Conservation (phyloP, 2,113 vertebrate species). For the Fregata magnificens region DNA sequence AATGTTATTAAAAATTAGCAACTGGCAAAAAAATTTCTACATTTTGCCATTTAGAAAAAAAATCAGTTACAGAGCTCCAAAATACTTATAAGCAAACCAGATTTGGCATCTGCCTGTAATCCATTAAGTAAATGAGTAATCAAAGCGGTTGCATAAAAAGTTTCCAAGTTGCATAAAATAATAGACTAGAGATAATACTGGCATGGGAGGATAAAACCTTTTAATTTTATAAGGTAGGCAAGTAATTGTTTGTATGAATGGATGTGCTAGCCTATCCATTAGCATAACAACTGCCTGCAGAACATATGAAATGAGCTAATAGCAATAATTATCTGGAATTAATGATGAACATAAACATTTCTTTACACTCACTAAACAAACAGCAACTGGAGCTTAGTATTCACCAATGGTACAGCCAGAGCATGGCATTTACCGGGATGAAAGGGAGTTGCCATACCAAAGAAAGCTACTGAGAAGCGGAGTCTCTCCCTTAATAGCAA, state of each 20-base stretch:
- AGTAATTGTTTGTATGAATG: slow-evolving; percentile 19
- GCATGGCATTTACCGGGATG: background rate
- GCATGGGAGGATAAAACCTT: slow-evolving; percentile 2
- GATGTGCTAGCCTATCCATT: background rate
- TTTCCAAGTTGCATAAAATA: slow-evolving; percentile 8
- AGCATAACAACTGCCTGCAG: slow-evolving; percentile 14
- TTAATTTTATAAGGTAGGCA: slow-evolving; percentile 4
- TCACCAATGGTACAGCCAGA: background rate
- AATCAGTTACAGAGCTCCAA: background rate
- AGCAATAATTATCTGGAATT: slow-evolving; percentile 50
- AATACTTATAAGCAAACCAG: background rate
- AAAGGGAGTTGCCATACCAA: background rate
- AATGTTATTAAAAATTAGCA: background rate
- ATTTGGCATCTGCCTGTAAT: background rate
- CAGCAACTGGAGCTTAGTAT: background rate
- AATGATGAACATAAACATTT: slow-evolving; percentile 3
- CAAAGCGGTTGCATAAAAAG: background rate
- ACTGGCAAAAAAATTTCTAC: background rate
- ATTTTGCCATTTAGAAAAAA: background rate
- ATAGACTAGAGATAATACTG: background rate
- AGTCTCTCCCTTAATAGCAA: background rate
- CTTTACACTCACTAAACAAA: background rate
- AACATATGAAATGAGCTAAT: slow-evolving; percentile 12
- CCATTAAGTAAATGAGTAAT: slow-evolving; percentile 27
- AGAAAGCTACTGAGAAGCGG: background rate